These are phyloP conservation scores for Hypsopygia costalis DNA, from an alignment of 2,888 invertebrate species.

Conservation along the genomic window DNA sequence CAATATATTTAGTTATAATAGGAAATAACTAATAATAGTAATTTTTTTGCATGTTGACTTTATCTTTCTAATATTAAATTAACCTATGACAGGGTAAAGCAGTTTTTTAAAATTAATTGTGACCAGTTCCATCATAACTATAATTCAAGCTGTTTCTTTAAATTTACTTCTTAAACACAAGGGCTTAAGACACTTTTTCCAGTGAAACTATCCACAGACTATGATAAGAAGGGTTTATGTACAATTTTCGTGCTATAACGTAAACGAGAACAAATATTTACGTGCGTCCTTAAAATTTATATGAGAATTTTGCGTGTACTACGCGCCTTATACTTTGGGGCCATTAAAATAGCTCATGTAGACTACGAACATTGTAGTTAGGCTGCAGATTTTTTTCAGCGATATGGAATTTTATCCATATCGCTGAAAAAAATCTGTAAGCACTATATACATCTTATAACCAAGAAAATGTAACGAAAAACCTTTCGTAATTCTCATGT, in stretches of 20 bases:
- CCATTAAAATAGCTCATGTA: neutral
- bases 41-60: slow-evolving; percentile 16
- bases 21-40: no score
- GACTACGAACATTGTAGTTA: no score
- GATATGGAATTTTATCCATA: no score
- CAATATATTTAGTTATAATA: no score
- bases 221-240: slow-evolving; percentile 19
- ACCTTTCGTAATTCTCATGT: no score
- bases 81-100: slow-evolving; percentile 17
- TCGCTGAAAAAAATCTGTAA: no score
- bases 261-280: slow-evolving; percentile 22
- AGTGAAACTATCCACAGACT: neutral
- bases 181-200: slow-evolving; percentile 14
- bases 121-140: slow-evolving; percentile 8
- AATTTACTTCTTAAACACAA: neutral
- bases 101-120: slow-evolving; percentile 14
- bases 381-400: no score
- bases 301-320: slow-evolving; percentile 19
- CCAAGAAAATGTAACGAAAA: no score
- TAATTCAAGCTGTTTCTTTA: no score
- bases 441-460: no score
- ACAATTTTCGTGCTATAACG: slow-evolving; percentile 19
- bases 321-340: slow-evolving; percentile 1
- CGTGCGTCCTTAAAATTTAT: slow-evolving; percentile 20
- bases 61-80: slow-evolving; percentile 15